These are phyloP conservation scores for Colistium nudipinnis DNA, from an alignment of 2,113 vertebrate species.

Conservation along the genomic window DNA sequence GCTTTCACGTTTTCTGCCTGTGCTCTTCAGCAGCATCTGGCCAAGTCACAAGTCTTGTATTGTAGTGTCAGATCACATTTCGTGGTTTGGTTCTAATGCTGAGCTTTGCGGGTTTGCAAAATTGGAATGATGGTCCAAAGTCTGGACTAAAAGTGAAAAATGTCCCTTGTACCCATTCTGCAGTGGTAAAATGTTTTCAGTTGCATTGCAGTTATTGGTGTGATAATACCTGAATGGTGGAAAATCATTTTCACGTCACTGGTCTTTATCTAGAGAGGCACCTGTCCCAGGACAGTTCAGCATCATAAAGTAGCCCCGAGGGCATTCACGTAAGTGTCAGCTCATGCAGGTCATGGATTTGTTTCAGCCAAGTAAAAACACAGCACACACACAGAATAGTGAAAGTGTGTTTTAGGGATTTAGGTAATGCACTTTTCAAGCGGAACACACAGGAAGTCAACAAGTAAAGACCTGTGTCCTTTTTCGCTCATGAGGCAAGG, in stretches of 20 bases:
- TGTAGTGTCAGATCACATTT: not conserved
- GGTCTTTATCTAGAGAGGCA: constrained; percentile 8
- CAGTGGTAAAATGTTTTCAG: not conserved
- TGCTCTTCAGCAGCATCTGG: too few species aligned
- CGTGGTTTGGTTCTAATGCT: not conserved
- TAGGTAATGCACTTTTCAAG: not conserved
- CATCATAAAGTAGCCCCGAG: not conserved
- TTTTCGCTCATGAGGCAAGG: not conserved
- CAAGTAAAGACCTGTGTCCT: not conserved
- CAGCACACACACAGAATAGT: too few species aligned
- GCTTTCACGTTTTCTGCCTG: too few species aligned
- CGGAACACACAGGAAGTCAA: not conserved
- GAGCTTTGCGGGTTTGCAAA: too few species aligned
- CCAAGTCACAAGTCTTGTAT: not conserved
- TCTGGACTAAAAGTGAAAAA: not conserved
- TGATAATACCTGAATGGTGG: constrained; percentile 10
- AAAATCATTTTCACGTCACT: constrained; percentile 19
- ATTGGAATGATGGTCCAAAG: too few species aligned
- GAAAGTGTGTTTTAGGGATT: too few species aligned
- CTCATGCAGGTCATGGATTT: constrained; percentile 11
- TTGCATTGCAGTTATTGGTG: not conserved
- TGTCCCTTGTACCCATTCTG: not conserved
- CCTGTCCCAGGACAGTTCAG: constrained; percentile 4
- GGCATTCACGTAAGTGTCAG: constrained; percentile 5
- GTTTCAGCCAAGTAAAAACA: too few species aligned